phyloP scores from a whole-genome alignment of 2,888 invertebrate genomes.

The Amiota mariae region DNA sequence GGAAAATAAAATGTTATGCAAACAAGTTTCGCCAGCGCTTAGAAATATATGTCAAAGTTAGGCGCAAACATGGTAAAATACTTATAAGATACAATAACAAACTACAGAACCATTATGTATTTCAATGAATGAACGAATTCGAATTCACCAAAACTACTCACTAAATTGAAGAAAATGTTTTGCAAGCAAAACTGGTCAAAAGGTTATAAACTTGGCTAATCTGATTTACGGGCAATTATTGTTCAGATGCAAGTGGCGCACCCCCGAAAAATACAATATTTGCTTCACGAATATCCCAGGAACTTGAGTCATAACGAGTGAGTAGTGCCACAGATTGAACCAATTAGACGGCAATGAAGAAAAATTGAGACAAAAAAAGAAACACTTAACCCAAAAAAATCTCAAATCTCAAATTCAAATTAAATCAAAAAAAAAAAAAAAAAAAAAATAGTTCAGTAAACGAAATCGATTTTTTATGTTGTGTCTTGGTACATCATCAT shows the following conservation, averaged over 20 bases:
- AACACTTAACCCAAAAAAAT: no score
- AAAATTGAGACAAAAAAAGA: no score
- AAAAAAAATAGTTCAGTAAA: no score
- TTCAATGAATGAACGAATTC: neutral
- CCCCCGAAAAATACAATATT: neutral
- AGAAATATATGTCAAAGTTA: constrained; percentile 27
- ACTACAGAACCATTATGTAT: neutral
- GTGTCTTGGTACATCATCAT: no score
- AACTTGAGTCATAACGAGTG: neutral
- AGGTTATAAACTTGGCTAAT: constrained; percentile 49
- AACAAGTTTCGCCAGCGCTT: constrained; percentile 18
- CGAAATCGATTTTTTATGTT: no score
- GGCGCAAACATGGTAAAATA: neutral
- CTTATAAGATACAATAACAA: neutral
- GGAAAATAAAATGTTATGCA: constrained; percentile 9
- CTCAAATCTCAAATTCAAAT: constrained; percentile 17
- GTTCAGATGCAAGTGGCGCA: constrained; percentile 20
- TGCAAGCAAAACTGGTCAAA: constrained; percentile 58
- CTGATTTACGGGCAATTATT: constrained; percentile 26
- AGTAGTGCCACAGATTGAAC: neutral
- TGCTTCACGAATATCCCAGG: neutral
- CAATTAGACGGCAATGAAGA: constrained; percentile 1
- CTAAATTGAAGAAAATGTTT: constrained; percentile 44
- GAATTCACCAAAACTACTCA: neutral
- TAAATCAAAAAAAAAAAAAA: neutral